phyloP scores from a whole-genome alignment of 2,888 invertebrate species.

The Tetranychus truncatus region DNA sequence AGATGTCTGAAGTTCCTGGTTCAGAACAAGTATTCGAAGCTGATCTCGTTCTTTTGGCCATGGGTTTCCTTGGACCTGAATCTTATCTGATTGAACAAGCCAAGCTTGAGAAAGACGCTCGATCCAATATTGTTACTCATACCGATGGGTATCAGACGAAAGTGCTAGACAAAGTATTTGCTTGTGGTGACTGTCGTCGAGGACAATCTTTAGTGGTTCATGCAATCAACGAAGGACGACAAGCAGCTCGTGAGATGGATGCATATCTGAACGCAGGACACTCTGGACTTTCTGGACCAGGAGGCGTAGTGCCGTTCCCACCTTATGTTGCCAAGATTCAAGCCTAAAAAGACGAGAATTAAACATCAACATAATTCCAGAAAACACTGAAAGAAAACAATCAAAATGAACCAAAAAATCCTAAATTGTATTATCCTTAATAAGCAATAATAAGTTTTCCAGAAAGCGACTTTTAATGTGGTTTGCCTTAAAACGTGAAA shows the following conservation, averaged over 20 bases:
- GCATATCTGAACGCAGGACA: conserved; percentile 45
- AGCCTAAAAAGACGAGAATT: background rate
- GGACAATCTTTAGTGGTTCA: conserved; percentile 98
- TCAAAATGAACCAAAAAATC: background rate
- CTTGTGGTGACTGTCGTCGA: conserved; percentile 92
- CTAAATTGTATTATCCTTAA: background rate
- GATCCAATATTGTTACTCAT: conserved; percentile 69
- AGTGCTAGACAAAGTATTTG: conserved; percentile 51
- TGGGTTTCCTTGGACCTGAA: conserved; percentile 97
- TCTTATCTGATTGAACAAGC: conserved; percentile 62
- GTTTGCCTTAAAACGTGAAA: background rate
- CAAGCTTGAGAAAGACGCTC: conserved; percentile 59
- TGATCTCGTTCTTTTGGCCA: conserved; percentile 81
- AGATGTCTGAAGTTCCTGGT: conserved; percentile 66
- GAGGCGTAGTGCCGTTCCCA: conserved; percentile 47
- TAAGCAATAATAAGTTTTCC: background rate
- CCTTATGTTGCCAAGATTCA: conserved; percentile 3
- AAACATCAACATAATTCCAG: background rate
- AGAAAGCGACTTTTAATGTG: background rate
- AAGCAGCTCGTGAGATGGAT: conserved; percentile 86
- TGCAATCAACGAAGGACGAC: conserved; percentile 96
- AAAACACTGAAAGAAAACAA: background rate
- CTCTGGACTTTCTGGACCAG: conserved; percentile 72
- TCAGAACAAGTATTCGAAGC: conserved; percentile 45
- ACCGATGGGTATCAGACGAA: conserved; percentile 52